Percentiles rank a stretch among this genome's conserved stretches.
phyloP scores from a whole-genome alignment of 1,140 invertebrate genomes.

The Ruditapes philippinarum region DNA sequence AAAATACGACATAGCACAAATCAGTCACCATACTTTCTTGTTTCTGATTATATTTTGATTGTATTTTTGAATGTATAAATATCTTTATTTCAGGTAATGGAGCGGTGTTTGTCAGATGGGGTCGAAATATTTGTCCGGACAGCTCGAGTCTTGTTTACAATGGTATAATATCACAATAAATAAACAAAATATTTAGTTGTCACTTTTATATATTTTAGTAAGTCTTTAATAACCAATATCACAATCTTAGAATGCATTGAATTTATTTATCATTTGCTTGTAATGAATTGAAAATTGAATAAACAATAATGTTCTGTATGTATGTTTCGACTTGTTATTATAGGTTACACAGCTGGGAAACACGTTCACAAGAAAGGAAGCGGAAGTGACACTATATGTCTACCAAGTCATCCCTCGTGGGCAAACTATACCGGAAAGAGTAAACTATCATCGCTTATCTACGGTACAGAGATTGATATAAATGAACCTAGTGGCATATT shows the following conservation, averaged over 20 bases:
- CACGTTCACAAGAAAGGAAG: neutral
- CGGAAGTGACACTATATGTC: slow-evolving; percentile 2
- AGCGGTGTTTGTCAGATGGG: neutral
- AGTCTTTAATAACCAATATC: too few species aligned
- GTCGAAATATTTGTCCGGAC: neutral
- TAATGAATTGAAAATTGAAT: too few species aligned
- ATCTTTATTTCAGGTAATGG: neutral
- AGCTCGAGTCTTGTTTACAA: neutral
- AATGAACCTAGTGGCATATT: neutral
- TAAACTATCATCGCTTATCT: neutral
- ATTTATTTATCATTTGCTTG: too few species aligned
- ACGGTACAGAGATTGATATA: slow-evolving; percentile 33
- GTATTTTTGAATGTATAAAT: too few species aligned
- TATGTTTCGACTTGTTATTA: too few species aligned
- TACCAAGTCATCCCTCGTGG: neutral
- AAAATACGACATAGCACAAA: too few species aligned
- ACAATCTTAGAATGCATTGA: too few species aligned
- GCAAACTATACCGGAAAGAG: neutral
- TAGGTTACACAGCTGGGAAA: slow-evolving; percentile 22
- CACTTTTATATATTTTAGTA: too few species aligned
- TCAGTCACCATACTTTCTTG: too few species aligned
- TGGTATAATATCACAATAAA: neutral
- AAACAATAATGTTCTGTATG: too few species aligned
- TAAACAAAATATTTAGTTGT: too few species aligned
- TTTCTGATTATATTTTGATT: too few species aligned